Percentiles rank a stretch among this genome's conserved stretches.
Conservation (phyloP, 35 echinoderm and acorn worm genomes). For the Patiria miniata region DNA sequence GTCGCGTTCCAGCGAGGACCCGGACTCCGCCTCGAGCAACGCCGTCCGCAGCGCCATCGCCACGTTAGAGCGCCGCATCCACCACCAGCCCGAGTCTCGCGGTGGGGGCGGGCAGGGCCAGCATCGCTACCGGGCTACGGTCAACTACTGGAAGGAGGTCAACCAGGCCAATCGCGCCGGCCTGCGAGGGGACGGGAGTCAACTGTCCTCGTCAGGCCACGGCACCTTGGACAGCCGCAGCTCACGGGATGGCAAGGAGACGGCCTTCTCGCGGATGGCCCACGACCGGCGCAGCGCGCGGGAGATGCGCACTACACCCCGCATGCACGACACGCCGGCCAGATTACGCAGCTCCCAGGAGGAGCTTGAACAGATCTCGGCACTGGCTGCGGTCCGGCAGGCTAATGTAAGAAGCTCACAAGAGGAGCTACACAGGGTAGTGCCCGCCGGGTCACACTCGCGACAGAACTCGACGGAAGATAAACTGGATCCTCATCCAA, state of each 20-base stretch:
- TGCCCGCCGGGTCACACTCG: conserved; percentile 35
- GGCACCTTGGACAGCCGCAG: conserved; percentile 11
- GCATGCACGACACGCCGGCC: conserved; percentile 35
- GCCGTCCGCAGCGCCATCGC: conserved; percentile 67
- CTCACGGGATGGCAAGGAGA: conserved; percentile 35
- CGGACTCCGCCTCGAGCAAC: conserved; percentile 30
- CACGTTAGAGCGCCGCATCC: conserved; percentile 76
- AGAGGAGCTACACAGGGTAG: not conserved
- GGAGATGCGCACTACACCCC: conserved; percentile 39
- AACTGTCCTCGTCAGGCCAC: not conserved
- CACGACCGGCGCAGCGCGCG: conserved; percentile 79
- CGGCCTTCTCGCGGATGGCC: conserved; percentile 69
- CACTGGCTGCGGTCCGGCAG: not conserved
- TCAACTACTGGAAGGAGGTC: conserved; percentile 77
- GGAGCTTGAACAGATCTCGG: conserved; percentile 73
- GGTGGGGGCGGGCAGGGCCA: conserved; percentile 54
- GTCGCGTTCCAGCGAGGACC: conserved; percentile 40
- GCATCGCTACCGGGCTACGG: conserved; percentile 64
- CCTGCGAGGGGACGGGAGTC: not conserved
- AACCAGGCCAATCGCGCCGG: conserved; percentile 34
- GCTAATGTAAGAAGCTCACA: not conserved
- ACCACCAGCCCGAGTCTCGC: not conserved
- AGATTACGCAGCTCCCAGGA: conserved; percentile 77
- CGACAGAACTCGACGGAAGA: conserved; percentile 65
- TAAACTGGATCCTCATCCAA: conserved; percentile 49